phyloP scores from a whole-genome alignment of 2,888 invertebrate species.

The Hydropsyche betteni region DNA sequence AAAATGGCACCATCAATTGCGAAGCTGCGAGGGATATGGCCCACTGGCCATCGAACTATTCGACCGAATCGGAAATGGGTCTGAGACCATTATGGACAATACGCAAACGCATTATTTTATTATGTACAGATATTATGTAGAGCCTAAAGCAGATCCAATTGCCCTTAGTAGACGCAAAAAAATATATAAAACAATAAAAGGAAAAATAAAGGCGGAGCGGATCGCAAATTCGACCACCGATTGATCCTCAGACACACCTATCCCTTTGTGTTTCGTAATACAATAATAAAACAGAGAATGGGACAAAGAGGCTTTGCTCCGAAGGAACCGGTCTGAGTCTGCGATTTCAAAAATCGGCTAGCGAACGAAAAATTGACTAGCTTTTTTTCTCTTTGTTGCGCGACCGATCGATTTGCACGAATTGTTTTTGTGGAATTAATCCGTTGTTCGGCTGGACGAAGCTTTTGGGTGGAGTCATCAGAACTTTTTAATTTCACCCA shows the following conservation, averaged over 20 bases:
- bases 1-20: constrained; percentile 38
- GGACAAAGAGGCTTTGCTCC: background rate
- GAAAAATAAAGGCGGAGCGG: background rate
- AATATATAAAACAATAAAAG: background rate
- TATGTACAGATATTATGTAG: too few relatives aligned
- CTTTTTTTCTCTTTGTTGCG: background rate
- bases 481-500: background rate
- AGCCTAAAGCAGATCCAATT: too few relatives aligned
- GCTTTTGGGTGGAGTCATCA: background rate
- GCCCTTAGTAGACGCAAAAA: too few relatives aligned
- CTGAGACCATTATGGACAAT: constrained; percentile 1
- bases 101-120: background rate
- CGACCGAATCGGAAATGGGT: constrained; percentile 35
- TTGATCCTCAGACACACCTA: constrained; percentile 3
- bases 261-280: background rate
- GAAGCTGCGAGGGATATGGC: constrained; percentile 32
- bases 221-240: constrained; percentile 13
- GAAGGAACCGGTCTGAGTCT: background rate
- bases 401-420: background rate
- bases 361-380: background rate
- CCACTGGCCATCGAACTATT: constrained; percentile 28
- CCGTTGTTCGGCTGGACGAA: constrained; percentile 1
- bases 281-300: constrained; percentile 15
- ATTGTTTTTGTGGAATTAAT: constrained; percentile 8
- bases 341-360: constrained; percentile 12